phyloP scores from a whole-genome alignment of 2,888 invertebrate species.

The Lasioglossum oenotherae region DNA sequence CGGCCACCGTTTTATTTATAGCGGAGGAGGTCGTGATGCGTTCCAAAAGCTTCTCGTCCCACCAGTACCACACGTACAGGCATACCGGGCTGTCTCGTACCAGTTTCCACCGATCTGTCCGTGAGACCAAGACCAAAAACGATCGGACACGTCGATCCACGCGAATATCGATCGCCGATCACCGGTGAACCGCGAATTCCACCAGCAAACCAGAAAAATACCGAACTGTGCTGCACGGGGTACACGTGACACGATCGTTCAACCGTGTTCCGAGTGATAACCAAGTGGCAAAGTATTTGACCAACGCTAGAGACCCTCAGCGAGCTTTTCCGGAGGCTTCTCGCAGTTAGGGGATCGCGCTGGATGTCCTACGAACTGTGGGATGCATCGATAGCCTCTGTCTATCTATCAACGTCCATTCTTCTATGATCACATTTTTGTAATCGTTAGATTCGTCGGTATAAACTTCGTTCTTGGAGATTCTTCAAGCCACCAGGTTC shows the following conservation, averaged over 20 bases:
- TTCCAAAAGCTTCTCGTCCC: constrained; percentile 81
- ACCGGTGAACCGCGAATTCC: neutral
- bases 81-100: constrained; percentile 62
- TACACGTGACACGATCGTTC: neutral
- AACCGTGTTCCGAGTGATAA: neutral
- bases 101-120: constrained; percentile 53
- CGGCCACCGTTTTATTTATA: constrained; percentile 82
- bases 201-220: neutral
- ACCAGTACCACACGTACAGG: constrained; percentile 75
- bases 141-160: neutral
- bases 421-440: neutral
- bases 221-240: neutral
- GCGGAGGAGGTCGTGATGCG: constrained; percentile 82
- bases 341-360: neutral
- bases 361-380: neutral
- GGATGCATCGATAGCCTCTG: neutral
- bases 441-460: neutral
- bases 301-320: neutral
- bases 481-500: neutral
- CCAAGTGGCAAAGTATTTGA: neutral
- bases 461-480: neutral
- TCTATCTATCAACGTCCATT: neutral
- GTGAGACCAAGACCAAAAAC: constrained; percentile 5
- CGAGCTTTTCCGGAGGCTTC: neutral
- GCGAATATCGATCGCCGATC: neutral